Percentiles rank a stretch among this genome's conserved stretches.
phyloP scores from a whole-genome alignment of 1,140 invertebrate genomes.

The Cryptotermes secundus region DNA sequence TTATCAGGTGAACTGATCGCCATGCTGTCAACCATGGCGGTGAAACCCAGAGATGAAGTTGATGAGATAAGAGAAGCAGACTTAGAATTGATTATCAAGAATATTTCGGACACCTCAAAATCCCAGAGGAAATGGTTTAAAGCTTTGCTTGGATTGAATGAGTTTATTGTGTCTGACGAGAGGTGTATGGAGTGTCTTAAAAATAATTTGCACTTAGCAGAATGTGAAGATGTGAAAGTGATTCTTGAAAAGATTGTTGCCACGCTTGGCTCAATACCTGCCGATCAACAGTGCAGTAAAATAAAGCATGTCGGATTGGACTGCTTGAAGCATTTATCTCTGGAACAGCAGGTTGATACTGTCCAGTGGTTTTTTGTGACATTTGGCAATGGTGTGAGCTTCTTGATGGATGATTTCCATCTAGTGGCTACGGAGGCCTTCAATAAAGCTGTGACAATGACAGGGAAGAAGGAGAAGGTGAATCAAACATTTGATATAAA shows the following conservation, averaged over 20 bases:
- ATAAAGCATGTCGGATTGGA: neutral
- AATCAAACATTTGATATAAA: neutral
- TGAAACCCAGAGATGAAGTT: conserved; percentile 26
- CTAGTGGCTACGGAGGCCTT: neutral
- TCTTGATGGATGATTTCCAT: neutral
- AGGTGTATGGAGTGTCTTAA: neutral
- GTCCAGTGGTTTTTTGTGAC: neutral
- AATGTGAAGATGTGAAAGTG: conserved; percentile 6
- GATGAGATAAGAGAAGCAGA: conserved; percentile 32
- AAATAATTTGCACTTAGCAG: conserved; percentile 28
- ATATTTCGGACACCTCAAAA: neutral
- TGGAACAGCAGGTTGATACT: neutral
- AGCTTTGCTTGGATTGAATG: conserved; percentile 19
- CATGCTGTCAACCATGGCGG: conserved; percentile 27
- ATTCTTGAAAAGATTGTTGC: neutral
- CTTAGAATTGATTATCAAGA: conserved; percentile 13
- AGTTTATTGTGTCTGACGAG: neutral
- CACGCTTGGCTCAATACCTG: neutral
- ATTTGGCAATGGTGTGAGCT: neutral
- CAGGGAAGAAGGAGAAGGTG: conserved; percentile 1
- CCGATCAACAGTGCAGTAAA: neutral
- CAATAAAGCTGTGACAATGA: neutral
- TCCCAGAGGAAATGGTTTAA: conserved; percentile 27
- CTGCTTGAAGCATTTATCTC: neutral
- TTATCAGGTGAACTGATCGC: neutral